Evolutionary conservation across 2,113 vertebrate genomes (phyloP), one percentile per base, ranked within the genome.

Genomic region (Eretmochelys imbricata): DNA sequence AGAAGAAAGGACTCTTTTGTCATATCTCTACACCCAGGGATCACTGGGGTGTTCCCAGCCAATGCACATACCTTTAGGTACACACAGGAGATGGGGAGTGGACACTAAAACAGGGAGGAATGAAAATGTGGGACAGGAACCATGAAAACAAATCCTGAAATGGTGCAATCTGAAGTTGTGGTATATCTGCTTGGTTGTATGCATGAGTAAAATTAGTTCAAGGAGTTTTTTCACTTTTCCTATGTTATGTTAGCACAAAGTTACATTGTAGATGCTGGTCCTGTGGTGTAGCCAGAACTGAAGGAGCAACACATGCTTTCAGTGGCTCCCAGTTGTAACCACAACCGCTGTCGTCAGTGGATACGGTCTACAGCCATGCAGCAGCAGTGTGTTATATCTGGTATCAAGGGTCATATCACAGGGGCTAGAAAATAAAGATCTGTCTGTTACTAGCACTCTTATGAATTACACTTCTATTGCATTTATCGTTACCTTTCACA

Each of bases 1-100:
- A 62, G 53, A 88, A 90, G 6, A 10, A 82, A 96, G 91, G 10
- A 14, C 91, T 20, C 38, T 80, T 84, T 55, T 95, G n/a, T 87
- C 31, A 51, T 84, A 50, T 1, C 88, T 65, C 11, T 93, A 13
- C 8, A 35, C 9, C 16, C n/a, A 9, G 84, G 46, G 84, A 1
- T 27, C 88, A 7, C 42, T 82, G 11, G 14, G 11, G 27, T 29
- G 29, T 62, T 7, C 57, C 31, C 57, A 31, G 6, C 4, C 29
- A 62, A 62, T 62, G 27, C 11, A 13, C 57, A 62, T 6, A 62
- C 5, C 57, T 10, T 62, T 62, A 59, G 2, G 6, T 81, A 12
- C 72, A 50, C 93, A 51, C 9, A 76, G 5, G 75, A 42, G 24
- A 86, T 31, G 78, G 17, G 35, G 69, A 5, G 22, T 51, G 5